These are phyloP conservation scores for Nymphicus hollandicus DNA, from an alignment of 2,113 vertebrate species.

Conservation along the genomic window DNA sequence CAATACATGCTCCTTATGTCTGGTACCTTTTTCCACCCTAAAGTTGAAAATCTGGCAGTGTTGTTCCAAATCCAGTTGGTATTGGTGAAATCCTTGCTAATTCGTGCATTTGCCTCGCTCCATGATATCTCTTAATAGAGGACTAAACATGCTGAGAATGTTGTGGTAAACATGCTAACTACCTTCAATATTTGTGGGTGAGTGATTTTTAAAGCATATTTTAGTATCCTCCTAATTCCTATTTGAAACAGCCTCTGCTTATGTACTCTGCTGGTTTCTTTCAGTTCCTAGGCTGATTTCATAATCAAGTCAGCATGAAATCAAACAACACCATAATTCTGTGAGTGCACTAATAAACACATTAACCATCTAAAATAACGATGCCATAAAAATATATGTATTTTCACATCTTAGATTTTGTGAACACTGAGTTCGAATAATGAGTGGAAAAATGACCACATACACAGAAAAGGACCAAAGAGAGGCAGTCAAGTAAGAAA, in stretches of 20 bases:
- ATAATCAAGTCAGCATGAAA: background rate
- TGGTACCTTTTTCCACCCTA: background rate
- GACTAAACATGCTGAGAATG: background rate
- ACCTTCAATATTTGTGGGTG: background rate
- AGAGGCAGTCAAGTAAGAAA: background rate
- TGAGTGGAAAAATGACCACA: background rate
- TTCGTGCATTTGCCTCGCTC: background rate
- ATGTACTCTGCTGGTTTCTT: background rate
- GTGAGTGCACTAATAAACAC: background rate
- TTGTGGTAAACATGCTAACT: background rate
- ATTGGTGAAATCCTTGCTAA: background rate
- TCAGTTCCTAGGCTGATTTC: background rate
- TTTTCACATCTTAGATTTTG: background rate
- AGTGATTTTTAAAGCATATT: background rate
- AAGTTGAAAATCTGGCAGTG: background rate
- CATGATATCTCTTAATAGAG: background rate
- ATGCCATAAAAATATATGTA: background rate
- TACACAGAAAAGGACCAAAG: background rate
- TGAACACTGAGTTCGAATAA: background rate
- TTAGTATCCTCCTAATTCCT: background rate
- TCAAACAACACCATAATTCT: background rate
- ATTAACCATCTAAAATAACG: background rate
- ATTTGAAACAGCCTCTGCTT: background rate
- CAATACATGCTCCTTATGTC: background rate
- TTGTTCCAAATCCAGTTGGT: background rate